Percentiles rank a stretch among this genome's conserved stretches.
phyloP scores from a whole-genome alignment of 2,888 invertebrate genomes.

The Agrotis ipsilon region DNA sequence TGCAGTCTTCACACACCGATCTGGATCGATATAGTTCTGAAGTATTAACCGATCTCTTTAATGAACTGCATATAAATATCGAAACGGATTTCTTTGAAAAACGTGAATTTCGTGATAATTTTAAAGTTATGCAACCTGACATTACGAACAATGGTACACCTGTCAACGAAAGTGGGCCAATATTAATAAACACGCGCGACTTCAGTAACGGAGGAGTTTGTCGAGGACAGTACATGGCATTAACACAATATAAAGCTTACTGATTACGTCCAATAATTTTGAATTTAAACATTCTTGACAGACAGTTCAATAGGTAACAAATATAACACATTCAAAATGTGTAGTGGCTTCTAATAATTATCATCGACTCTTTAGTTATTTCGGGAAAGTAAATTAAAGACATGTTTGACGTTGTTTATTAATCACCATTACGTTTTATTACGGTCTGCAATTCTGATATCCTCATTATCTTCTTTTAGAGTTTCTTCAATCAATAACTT shows the following conservation, averaged over 20 bases:
- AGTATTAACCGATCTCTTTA: slow-evolving; percentile 42
- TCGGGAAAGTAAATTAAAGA: slow-evolving; percentile 53
- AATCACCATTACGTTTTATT: slow-evolving; percentile 12
- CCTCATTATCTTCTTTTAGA: not conserved
- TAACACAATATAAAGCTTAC: slow-evolving; percentile 28
- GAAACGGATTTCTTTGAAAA: slow-evolving; percentile 22
- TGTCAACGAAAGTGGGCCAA: slow-evolving; percentile 69
- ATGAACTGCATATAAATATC: slow-evolving; percentile 39
- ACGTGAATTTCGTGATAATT: slow-evolving; percentile 46
- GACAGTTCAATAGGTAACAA: not conserved
- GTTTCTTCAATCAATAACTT: slow-evolving; percentile 23
- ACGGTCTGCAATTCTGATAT: not conserved
- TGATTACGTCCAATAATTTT: slow-evolving; percentile 40
- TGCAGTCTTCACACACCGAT: slow-evolving; percentile 43
- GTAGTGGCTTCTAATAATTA: not conserved
- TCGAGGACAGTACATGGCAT: slow-evolving; percentile 26
- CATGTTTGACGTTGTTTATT: slow-evolving; percentile 26
- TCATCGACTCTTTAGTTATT: slow-evolving; percentile 8
- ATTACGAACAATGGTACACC: slow-evolving; percentile 69
- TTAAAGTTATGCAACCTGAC: slow-evolving; percentile 48
- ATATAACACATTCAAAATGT: slow-evolving; percentile 4
- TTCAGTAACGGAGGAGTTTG: slow-evolving; percentile 41
- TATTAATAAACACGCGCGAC: slow-evolving; percentile 65
- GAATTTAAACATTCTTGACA: slow-evolving; percentile 18
- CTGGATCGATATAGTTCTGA: slow-evolving; percentile 49